Evolutionary conservation across 1,140 invertebrate species (phyloP), one percentile per base, ranked within the genome.

Genomic region (Halyomorpha halys): DNA sequence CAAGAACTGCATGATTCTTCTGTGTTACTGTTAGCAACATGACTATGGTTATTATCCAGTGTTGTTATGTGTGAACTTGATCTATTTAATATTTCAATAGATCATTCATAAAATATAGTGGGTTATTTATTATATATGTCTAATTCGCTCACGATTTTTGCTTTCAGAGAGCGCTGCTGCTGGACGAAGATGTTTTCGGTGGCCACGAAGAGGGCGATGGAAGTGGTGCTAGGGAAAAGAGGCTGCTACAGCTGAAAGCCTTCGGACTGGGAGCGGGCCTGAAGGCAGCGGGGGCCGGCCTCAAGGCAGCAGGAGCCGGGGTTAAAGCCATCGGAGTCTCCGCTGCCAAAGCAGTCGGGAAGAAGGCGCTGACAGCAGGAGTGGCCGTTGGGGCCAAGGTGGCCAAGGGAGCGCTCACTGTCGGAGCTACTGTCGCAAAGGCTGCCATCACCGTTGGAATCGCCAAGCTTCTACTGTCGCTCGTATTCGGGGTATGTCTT

Each of bases 401-500:
- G 4, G 47, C 64, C 54, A 66, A 66, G 44, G 65, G 56, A 14
- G 67, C 67, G 0, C 61, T 61, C n/a, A 62, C 61, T 6, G 64
- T 65, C 34, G 67, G 67, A 14, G 23, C 54, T 9, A 65, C 62
- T 23, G 63, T 65, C 4, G 67, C 67, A n/a, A 68, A 68, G 30
- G 67, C 67, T 1, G 67, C 67, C 54, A 60, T 65, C 18, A 65
- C 64, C 4, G 62, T 68, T 16, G 67, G 67, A 30, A 66, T 68
- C 21, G 64, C 64, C 15, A 68, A 63, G 44, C 49, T 68, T 0
- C 56, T 68, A 14, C 62, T 68, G n/a, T 62, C 49, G 19, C 65
- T 68, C 44, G 62, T 68, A 30, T 68, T 68, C 45, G 67, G 67
- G 18, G 67, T 68, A 62, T 62, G 67, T 68, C 3, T 30, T 8